These are phyloP conservation scores for Hemaris fuciformis DNA, from an alignment of 2,888 invertebrate species.

Conservation along the genomic window DNA sequence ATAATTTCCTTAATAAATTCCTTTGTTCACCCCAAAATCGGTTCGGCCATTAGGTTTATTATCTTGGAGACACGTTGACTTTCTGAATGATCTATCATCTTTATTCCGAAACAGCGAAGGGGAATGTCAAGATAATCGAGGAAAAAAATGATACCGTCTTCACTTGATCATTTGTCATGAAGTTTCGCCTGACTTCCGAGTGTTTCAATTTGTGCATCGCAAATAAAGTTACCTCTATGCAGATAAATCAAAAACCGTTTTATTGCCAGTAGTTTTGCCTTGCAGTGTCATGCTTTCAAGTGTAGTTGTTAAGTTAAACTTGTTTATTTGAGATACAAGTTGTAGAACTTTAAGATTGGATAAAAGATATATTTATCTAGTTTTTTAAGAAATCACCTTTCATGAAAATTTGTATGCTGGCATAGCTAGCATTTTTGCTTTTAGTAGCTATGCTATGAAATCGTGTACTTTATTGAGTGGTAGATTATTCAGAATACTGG, in stretches of 20 bases:
- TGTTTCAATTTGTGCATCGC: constrained; percentile 26
- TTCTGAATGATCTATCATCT: constrained; percentile 18
- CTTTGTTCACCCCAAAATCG: constrained; percentile 5
- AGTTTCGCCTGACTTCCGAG: constrained; percentile 22
- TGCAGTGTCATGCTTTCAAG: neutral
- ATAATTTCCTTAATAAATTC: constrained; percentile 5
- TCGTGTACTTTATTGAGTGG: too few species aligned
- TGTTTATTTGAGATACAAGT: neutral
- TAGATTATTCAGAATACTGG: too few species aligned
- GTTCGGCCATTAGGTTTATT: constrained; percentile 10
- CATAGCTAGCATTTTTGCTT: too few species aligned
- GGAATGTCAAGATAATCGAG: constrained; percentile 13
- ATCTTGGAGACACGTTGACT: constrained; percentile 12
- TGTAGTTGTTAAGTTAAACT: neutral
- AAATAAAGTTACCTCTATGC: constrained; percentile 19
- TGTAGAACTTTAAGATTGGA: neutral
- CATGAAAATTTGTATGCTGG: too few species aligned
- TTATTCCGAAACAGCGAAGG: constrained; percentile 14
- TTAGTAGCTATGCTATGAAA: too few species aligned
- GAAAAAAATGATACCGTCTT: constrained; percentile 11
- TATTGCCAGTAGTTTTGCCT: neutral
- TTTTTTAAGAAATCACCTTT: neutral
- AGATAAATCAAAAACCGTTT: neutral
- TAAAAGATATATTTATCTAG: neutral
- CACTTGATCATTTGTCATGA: constrained; percentile 28